phyloP scores from a whole-genome alignment of 2,113 vertebrate species.

The Hyla sarda region DNA sequence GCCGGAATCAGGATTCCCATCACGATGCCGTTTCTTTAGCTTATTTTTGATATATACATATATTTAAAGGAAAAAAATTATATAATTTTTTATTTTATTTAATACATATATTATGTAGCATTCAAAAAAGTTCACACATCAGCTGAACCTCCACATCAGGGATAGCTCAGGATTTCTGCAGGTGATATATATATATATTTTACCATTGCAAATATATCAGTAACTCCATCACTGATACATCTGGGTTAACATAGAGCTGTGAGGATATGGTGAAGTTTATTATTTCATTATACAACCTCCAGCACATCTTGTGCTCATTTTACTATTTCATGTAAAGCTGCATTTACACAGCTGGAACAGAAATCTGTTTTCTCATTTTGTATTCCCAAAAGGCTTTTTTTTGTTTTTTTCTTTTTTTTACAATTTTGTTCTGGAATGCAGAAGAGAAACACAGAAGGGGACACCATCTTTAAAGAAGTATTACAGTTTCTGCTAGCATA shows the following conservation, averaged over 20 bases:
- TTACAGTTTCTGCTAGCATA: neutral
- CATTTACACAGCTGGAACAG: neutral
- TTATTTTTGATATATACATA: too few species aligned
- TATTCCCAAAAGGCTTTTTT: neutral
- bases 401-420: too few species aligned
- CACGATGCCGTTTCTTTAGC: neutral
- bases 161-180: neutral
- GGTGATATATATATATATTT: neutral
- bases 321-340: neutral
- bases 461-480: neutral
- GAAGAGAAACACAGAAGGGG: too few species aligned
- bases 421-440: too few species aligned
- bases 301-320: neutral
- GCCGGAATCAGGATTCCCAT: too few species aligned
- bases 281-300: neutral
- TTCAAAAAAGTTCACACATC: neutral
- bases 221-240: neutral
- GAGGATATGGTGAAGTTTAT: neutral
- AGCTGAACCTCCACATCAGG: neutral
- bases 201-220: too few species aligned
- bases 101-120: too few species aligned
- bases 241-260: neutral
- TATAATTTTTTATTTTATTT: neutral
- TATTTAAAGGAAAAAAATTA: too few species aligned
- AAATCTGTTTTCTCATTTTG: neutral